A percentile compares a stretch with the other conserved stretches of the same genome.
These are phyloP conservation scores for Clunio marinus DNA, from an alignment of 2,888 invertebrate species.

Conservation along the genomic window DNA sequence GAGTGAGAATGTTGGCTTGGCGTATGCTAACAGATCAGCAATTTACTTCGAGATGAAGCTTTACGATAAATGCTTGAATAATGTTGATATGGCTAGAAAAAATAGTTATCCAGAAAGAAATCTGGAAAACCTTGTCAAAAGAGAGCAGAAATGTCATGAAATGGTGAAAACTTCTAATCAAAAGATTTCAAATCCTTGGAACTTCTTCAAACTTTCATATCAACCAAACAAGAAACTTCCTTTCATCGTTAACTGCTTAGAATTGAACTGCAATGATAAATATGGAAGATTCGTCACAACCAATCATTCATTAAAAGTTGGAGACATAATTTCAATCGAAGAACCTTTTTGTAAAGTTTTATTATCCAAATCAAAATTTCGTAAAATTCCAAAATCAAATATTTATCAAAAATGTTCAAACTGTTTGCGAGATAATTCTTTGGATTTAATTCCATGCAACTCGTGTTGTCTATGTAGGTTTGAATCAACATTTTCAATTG, in stretches of 20 bases:
- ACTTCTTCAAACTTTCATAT: conserved; percentile 40
- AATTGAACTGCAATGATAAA: conserved; percentile 55
- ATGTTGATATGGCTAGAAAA: conserved; percentile 61
- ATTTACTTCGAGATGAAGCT: conserved; percentile 62
- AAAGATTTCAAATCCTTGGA: neutral
- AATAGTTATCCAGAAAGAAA: conserved; percentile 55
- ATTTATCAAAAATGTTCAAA: conserved; percentile 50
- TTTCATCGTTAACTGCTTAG: conserved; percentile 62
- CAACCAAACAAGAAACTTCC: conserved; percentile 50
- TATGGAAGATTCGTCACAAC: conserved; percentile 71
- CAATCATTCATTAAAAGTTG: conserved; percentile 62
- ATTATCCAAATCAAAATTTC: neutral
- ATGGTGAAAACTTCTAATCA: conserved; percentile 41
- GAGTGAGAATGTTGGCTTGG: conserved; percentile 42
- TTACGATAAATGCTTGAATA: conserved; percentile 62
- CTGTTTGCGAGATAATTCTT: conserved; percentile 48
- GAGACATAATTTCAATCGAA: conserved; percentile 74
- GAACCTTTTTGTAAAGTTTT: conserved; percentile 62
- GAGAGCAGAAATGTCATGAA: conserved; percentile 55
- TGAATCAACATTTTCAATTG: neutral
- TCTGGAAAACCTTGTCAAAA: conserved; percentile 57
- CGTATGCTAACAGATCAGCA: conserved; percentile 62
- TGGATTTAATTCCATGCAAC: conserved; percentile 43
- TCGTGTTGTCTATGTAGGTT: neutral
- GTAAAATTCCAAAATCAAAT: conserved; percentile 46